A percentile compares a stretch with the other conserved stretches of the same genome.
Conservation (phyloP, 2,113 vertebrate species). For the Oryzias javanicus region DNA sequence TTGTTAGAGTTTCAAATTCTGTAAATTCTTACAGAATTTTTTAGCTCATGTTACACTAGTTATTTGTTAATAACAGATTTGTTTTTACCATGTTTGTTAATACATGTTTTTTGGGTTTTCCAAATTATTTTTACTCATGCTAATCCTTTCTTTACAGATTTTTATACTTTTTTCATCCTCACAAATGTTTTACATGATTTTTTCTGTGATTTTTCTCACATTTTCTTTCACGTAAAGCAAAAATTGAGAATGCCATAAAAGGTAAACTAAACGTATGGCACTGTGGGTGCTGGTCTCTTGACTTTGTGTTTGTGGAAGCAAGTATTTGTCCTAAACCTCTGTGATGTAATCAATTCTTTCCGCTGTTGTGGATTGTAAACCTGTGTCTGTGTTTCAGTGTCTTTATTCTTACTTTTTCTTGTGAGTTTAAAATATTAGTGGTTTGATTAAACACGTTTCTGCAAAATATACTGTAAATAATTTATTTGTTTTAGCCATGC, state of each 20-base stretch:
- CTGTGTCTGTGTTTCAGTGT: slow-evolving; percentile 14
- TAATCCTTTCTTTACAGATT: slow-evolving; percentile 4
- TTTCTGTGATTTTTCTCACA: slow-evolving; percentile 30
- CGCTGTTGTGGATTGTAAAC: neutral
- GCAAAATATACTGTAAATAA: too few species aligned
- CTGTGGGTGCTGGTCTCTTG: slow-evolving; percentile 49
- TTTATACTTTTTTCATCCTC: slow-evolving; percentile 1
- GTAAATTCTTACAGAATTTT: too few species aligned
- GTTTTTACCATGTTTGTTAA: neutral
- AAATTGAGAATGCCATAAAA: slow-evolving; percentile 86
- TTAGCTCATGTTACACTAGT: too few species aligned
- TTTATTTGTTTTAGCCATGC: slow-evolving; percentile 78
- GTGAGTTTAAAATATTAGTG: neutral
- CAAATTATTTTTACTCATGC: neutral
- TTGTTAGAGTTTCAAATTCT: neutral
- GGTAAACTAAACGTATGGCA: slow-evolving; percentile 70
- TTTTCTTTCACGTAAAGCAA: slow-evolving; percentile 77
- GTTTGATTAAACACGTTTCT: neutral
- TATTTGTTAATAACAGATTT: too few species aligned
- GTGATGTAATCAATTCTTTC: slow-evolving; percentile 2
- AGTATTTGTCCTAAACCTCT: slow-evolving; percentile 9
- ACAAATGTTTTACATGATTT: slow-evolving; percentile 5
- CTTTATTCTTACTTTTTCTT: neutral
- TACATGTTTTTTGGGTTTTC: neutral
- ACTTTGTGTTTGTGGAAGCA: slow-evolving; percentile 25